Base-by-base conservation (phyloP, 1,140 invertebrate species). In the Lordiphosa mommai region DNA sequence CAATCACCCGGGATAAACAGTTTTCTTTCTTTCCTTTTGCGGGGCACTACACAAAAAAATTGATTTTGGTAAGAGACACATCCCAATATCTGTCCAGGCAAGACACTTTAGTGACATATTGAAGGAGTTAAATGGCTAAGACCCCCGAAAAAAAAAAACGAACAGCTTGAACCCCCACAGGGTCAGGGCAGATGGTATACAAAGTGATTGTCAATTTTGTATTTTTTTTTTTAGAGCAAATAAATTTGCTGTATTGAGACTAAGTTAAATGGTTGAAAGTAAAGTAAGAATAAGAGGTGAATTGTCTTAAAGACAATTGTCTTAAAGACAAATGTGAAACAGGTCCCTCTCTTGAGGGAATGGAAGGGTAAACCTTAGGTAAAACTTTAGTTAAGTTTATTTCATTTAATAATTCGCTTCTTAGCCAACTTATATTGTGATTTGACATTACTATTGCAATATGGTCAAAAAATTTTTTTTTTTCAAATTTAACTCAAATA, bases 91-190 rank as follows among this genome's bases (percentile, higher is more conserved):
- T 84, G 76, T 68, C 72, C 44, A 17, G 50, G 17, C 65, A 52
- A 77, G 63, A 84, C 72, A 72, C 63, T 77, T 69, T 55, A 61
- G 56, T 84, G 72, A 84, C 77, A 84, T 84, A 84, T 82, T 84
- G 77, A 82, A 82, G 72, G 77, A 84, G 77, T 82, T 77, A 82
- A 84, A 77, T 59, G 66, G 72, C 66, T 23, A 23, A 6, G 20
- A 23, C 20, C 6, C 20, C 17, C 4, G 10, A 12, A 27, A 23
- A 23, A 27, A 23, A 43, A 43, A 6, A 3, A 27, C 14, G n/a
- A 46, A 46, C 12, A 46, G 13, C 10, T 46, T 46, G 44, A 9
- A 14, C 52, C 32, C 38, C 6, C 43, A 23, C 20, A 23, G 20
- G 20, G 20, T 23, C 20, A 9, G 12, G 20, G 27, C n/a, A 23